These are phyloP conservation scores for Dicycla oo DNA, from an alignment of 2,888 invertebrate species.

Conservation along the genomic window DNA sequence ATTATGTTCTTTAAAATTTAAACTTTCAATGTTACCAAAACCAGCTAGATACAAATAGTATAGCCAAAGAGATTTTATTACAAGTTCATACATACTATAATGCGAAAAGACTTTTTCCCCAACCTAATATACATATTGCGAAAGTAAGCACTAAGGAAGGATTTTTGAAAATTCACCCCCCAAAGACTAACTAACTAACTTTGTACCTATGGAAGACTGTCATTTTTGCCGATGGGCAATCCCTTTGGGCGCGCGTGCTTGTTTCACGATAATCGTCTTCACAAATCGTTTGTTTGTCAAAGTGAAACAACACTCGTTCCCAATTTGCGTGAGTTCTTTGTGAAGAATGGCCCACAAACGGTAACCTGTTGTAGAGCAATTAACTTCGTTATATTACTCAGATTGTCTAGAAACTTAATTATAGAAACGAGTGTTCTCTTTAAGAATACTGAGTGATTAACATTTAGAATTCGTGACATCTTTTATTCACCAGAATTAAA, in stretches of 20 bases:
- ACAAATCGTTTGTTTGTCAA: conserved; percentile 17
- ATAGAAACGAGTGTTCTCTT: conserved; percentile 12
- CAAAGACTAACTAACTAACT: not conserved
- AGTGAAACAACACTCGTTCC: not conserved
- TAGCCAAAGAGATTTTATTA: too few species aligned
- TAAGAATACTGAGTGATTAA: not conserved
- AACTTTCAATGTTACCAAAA: too few species aligned
- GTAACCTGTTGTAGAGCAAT: conserved; percentile 12
- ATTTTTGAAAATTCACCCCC: not conserved
- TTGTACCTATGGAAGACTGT: not conserved
- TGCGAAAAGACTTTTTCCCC: too few species aligned
- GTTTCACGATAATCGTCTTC: not conserved
- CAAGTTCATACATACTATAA: too few species aligned
- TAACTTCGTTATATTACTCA: conserved; percentile 21
- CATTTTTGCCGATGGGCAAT: not conserved
- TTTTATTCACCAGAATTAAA: not conserved
- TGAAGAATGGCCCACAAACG: conserved; percentile 1
- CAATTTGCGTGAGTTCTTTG: conserved; percentile 28
- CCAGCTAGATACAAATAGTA: too few species aligned
- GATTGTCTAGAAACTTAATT: conserved; percentile 27
- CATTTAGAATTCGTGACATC: not conserved
- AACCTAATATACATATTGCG: too few species aligned
- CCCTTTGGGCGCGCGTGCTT: too few species aligned
- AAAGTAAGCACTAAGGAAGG: not conserved
- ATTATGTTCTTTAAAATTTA: too few species aligned